These are phyloP conservation scores for Leptocoma aspasia DNA, from an alignment of 2,113 vertebrate species.

Conservation along the genomic window DNA sequence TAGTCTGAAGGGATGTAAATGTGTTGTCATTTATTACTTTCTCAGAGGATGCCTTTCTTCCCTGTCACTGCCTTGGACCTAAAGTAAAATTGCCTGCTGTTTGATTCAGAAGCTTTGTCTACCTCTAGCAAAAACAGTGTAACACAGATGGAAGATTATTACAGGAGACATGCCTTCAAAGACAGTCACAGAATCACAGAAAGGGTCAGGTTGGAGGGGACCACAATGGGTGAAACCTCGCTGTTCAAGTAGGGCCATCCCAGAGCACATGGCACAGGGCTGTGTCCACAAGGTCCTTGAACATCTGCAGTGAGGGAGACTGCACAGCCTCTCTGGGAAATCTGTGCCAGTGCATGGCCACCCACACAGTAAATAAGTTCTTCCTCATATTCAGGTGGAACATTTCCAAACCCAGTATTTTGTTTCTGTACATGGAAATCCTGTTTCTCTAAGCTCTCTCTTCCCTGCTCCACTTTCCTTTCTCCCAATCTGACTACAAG, in stretches of 20 bases:
- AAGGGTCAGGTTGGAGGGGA: neutral
- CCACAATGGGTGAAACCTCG: too few species aligned
- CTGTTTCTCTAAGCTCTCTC: neutral
- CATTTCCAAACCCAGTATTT: neutral
- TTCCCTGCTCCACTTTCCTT: neutral
- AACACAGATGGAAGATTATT: neutral
- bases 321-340: neutral
- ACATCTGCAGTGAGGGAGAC: too few species aligned
- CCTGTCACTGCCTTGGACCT: neutral
- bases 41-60: neutral
- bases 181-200: neutral
- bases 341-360: neutral
- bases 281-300: neutral
- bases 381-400: neutral
- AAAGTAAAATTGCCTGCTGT: neutral
- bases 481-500: neutral
- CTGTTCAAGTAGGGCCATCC: neutral
- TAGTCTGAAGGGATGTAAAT: neutral
- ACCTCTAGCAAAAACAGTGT: neutral
- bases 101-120: neutral
- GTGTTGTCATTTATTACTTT: neutral
- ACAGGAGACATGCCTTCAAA: neutral
- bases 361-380: neutral
- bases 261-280: neutral
- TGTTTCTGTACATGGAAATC: neutral